Evolutionary conservation across 2,888 invertebrate species (phyloP), one percentile per base, ranked within the genome.

Genomic region (Erebia aethiops): DNA sequence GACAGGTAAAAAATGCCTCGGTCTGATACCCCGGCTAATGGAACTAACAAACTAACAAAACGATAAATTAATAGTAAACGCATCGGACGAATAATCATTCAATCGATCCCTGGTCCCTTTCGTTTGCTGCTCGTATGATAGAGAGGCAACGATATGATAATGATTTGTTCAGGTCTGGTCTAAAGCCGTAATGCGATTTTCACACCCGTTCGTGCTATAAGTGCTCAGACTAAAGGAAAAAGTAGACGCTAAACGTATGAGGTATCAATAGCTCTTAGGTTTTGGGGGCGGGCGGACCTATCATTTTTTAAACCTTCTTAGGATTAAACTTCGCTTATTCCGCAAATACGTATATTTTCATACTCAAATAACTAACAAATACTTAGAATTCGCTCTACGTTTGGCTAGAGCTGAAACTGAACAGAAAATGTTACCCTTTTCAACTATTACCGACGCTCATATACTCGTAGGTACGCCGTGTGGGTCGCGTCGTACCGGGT

Each of bases 41-140:
- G 75, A 76, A 77, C 72, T 77, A 76, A 77, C 77, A 76, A 76
- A 77, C 72, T 77, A 76, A 77, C 77, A 76, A 76, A 77, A 75
- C 71, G 74, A 77, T 79, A 77, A 77, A 78, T 35, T 78, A 77
- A 71, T 60, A 67, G 71, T 5, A 35, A 35, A 35, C 74, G 74
- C 74, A 76, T 75, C 75, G 77, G 74, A 77, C 76, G 71, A 76
- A 70, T 77, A 76, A 76, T 77, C 74, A 76, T 76, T 77, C 75
- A 76, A 76, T 78, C 75, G 76, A 70, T 76, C 63, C 65, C 69
- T 21, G 60, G 56, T 78, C 75, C 72, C 75, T 71, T 70, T 78
- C 76, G 56, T 52, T 56, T 67, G 41, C 66, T 35, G 18, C 41
- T 26, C 1, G 69, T 63, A 71, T 54, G 75, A 78, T 67, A 70